Conservation (phyloP, 1,140 invertebrate genomes). For the Bombus huntii region DNA sequence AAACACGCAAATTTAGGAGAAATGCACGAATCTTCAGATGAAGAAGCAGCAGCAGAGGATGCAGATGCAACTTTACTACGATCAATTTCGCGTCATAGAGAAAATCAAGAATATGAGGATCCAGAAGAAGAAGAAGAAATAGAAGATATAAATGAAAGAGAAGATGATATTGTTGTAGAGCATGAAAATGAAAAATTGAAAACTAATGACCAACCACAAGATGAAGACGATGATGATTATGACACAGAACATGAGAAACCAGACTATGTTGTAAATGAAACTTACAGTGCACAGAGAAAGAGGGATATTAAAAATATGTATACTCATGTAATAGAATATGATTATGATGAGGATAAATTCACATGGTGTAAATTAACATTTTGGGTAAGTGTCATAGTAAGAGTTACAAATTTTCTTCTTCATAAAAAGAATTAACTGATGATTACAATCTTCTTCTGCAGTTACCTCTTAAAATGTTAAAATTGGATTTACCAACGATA, state of each 20-base stretch:
- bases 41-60: constrained; percentile 84
- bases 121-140: constrained; percentile 83
- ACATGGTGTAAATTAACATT: constrained; percentile 90
- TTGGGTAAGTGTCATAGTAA: constrained; percentile 80
- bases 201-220: constrained; percentile 77
- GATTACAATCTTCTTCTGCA: constrained; percentile 72
- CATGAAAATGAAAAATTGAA: constrained; percentile 43
- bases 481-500: constrained; percentile 90
- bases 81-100: constrained; percentile 83
- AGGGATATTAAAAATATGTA: constrained; percentile 77
- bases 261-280: constrained; percentile 67
- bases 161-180: constrained; percentile 79
- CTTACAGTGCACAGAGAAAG: constrained; percentile 70
- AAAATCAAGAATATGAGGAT: constrained; percentile 91
- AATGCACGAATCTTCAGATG: constrained; percentile 85
- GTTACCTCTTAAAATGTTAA: constrained; percentile 86
- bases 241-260: constrained; percentile 75
- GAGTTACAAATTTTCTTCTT: neutral
- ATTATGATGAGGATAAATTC: constrained; percentile 88
- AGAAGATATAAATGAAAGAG: constrained; percentile 79
- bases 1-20: constrained; percentile 78
- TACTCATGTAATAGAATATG: constrained; percentile 86
- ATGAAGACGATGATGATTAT: constrained; percentile 68
- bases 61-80: constrained; percentile 85
- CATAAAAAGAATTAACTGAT: neutral